Percentiles rank a stretch among this genome's conserved stretches.
Evolutionary conservation across 2,797 vertebrate genomes (phyloP).

Genomic region (Xiphorhynchus erythropygius): DNA sequence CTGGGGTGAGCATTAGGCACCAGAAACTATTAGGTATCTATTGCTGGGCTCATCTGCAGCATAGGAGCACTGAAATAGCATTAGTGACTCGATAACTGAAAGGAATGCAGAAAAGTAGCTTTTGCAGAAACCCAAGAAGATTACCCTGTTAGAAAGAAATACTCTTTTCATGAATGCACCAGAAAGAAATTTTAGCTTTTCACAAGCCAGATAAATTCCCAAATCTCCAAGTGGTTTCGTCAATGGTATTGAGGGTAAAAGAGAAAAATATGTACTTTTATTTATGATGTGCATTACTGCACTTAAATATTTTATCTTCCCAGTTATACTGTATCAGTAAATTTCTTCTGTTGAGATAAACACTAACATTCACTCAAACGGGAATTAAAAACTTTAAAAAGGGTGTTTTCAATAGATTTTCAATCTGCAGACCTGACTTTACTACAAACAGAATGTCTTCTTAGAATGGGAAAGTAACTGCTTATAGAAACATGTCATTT

Average conservation of each 20-base stretch:
- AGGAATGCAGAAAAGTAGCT: neutral
- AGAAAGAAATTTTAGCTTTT: slow-evolving; percentile 15
- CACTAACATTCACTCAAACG: neutral
- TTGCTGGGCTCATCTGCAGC: neutral
- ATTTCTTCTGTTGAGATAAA: slow-evolving; percentile 22
- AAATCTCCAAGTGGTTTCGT: neutral
- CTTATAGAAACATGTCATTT: neutral
- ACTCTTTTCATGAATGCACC: neutral
- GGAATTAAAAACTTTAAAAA: neutral
- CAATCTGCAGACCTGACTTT: neutral
- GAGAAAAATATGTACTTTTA: neutral
- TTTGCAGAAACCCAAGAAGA: neutral
- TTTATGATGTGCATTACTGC: neutral
- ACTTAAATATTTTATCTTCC: neutral
- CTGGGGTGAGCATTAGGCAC: neutral
- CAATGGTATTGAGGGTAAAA: slow-evolving; percentile 5
- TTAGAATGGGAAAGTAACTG: neutral
- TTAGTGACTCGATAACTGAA: neutral
- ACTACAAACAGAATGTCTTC: neutral
- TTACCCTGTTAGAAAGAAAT: neutral
- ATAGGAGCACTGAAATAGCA: neutral
- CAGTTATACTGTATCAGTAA: neutral
- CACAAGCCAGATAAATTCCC: neutral
- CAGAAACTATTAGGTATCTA: neutral
- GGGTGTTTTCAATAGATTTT: neutral